Conservation (phyloP, 1,140 invertebrate genomes). For the Rhagoletis pomonella region DNA sequence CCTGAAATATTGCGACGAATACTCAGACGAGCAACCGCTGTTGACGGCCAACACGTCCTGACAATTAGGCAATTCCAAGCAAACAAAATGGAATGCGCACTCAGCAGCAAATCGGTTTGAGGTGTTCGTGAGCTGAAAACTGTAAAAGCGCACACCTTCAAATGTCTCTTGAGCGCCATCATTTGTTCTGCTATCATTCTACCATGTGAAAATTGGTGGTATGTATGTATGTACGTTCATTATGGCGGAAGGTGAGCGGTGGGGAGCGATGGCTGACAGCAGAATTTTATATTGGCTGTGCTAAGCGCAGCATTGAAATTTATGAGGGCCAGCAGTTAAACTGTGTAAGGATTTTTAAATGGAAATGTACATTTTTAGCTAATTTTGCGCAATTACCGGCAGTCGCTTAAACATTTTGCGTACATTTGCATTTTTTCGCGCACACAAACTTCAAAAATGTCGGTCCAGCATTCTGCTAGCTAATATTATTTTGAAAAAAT, state of each 20-base stretch:
- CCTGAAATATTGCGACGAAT: neutral
- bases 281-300: conserved; percentile 38
- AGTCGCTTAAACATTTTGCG: neutral
- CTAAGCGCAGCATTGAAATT: neutral
- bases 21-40: conserved; percentile 10
- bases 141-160: neutral
- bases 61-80: conserved; percentile 45
- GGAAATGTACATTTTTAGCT: neutral
- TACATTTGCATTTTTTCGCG: conserved; percentile 31
- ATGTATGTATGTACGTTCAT: neutral
- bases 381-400: conserved; percentile 32
- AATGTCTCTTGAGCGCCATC: neutral
- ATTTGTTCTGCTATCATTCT: neutral
- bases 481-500: neutral
- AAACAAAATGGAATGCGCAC: conserved; percentile 16
- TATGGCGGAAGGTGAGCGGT: neutral
- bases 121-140: neutral
- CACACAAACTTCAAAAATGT: neutral
- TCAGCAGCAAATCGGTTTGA: conserved; percentile 22
- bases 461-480: conserved; percentile 13
- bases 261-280: neutral
- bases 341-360: neutral
- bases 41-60: conserved; percentile 39
- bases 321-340: neutral
- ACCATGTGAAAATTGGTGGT: neutral